These are phyloP conservation scores for Maccullochella peelii DNA, from an alignment of 2,113 vertebrate genomes.

Conservation along the genomic window DNA sequence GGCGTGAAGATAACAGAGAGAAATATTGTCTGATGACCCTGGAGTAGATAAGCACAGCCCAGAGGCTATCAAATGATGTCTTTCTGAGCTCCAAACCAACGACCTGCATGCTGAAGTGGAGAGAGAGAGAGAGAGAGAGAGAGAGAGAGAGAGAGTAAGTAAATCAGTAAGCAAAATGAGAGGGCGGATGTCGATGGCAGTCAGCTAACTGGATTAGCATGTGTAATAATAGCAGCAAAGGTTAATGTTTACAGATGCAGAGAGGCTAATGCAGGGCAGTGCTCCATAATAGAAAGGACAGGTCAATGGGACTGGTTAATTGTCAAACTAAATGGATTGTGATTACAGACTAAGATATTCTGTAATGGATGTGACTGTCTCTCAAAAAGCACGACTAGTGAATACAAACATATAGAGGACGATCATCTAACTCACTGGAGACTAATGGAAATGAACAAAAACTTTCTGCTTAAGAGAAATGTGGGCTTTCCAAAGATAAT, in stretches of 20 bases:
- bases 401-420: background rate
- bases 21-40: conserved; percentile 73
- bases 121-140: background rate
- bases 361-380: conserved; percentile 39
- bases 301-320: conserved; percentile 67
- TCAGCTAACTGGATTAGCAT: conserved; percentile 73
- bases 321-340: conserved; percentile 56
- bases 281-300: conserved; percentile 45
- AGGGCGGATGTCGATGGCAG: conserved; percentile 46
- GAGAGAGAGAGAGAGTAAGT: conserved; percentile 19
- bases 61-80: conserved; percentile 74
- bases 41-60: conserved; percentile 68
- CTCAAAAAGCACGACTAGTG: background rate
- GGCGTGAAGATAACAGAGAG: conserved; percentile 55
- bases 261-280: conserved; percentile 66
- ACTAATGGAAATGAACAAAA: background rate
- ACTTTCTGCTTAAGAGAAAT: background rate
- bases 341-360: conserved; percentile 50
- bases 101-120: conserved; percentile 49
- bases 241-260: conserved; percentile 72
- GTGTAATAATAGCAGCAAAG: conserved; percentile 70
- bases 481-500: background rate
- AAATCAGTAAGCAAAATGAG: conserved; percentile 50
- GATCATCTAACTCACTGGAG: conserved; percentile 7
- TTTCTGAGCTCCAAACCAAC: conserved; percentile 53